Evolutionary conservation across 1,140 invertebrate genomes (phyloP).

Genomic region (Magallana angulata): DNA sequence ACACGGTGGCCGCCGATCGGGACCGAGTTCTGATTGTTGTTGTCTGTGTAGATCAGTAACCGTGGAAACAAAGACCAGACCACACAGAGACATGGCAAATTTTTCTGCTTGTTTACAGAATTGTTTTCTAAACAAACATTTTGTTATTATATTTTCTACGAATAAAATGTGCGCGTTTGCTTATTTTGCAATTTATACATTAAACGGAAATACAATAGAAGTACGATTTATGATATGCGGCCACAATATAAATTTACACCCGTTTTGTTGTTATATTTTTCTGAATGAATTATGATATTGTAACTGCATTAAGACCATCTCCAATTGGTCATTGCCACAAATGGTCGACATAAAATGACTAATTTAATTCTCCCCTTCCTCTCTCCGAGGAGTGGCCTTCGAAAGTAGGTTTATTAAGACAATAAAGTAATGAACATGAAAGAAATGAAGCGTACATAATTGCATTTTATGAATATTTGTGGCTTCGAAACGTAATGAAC

Average conservation of each 20-base stretch:
- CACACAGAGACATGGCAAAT: neutral
- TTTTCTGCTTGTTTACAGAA: too few species aligned
- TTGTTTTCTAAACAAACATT: too few species aligned
- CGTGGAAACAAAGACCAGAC: conserved; percentile 16
- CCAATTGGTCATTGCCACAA: neutral
- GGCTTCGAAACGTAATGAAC: conserved; percentile 1
- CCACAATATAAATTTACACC: too few species aligned
- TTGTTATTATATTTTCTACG: too few species aligned
- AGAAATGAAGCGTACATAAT: neutral
- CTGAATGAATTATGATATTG: too few species aligned
- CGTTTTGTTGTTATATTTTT: too few species aligned
- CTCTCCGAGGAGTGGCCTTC: neutral
- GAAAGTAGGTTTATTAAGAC: neutral
- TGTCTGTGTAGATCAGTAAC: conserved; percentile 25
- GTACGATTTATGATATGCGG: too few species aligned
- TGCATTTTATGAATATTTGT: conserved; percentile 20
- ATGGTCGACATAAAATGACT: conserved; percentile 6
- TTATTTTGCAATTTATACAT: too few species aligned
- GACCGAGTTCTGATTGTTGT: conserved; percentile 26
- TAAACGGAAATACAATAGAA: too few species aligned
- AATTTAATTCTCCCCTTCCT: neutral
- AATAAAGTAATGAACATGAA: conserved; percentile 14
- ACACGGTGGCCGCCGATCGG: neutral
- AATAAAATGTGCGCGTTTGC: too few species aligned
- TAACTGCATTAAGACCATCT: too few species aligned